Base-by-base conservation (phyloP, 2,797 vertebrate species). In the Poecilia wingei region DNA sequence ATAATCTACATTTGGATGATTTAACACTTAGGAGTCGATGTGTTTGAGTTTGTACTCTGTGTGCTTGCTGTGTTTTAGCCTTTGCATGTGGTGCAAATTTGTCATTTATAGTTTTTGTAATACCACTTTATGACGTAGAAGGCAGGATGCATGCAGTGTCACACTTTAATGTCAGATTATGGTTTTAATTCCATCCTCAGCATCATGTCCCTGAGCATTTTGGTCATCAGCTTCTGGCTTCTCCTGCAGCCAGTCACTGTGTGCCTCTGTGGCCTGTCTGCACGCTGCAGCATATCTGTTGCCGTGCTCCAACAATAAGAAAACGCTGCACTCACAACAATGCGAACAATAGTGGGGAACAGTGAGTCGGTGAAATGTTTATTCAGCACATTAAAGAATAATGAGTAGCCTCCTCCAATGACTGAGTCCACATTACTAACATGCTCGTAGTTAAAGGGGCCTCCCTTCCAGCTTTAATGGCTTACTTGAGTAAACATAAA, bases 331-430 rank as follows among this genome's bases (percentile, higher is more conserved):
- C 91, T 93, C 91, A 96, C 94, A 96, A 92, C 93, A 95, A 94
- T 91, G 87, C 83, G 92, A 96, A 95, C 93, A 94, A 95, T 94
- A 93, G 93, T 78, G 25, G 82, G 86, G 85, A 92, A 89, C 85
- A 74, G 86, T 86, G 91, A 92, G 74, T 72, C 79, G 46, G 74
- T 74, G 87, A 94, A 95, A 91, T 95, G 95, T 95, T 95, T 95
- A 95, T 93, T 96, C 95, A 95, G 95, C 95, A 95, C 89, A 94
- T 96, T 95, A 94, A 94, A 94, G 93, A 93, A 93, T 93, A 93
- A 95, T 95, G 94, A 95, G 92, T 90, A 87, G 86, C 90, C 86
- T 91, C 91, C 85, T 92, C 89, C 87, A 79, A 90, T 94, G 94
- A 94, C 93, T 92, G 92, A 94, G 90, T 86, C 83, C 91, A 91